A percentile compares a stretch with the other conserved stretches of the same genome.
These are phyloP conservation scores for Muscina levida DNA, from an alignment of 2,888 invertebrate species.

Conservation along the genomic window DNA sequence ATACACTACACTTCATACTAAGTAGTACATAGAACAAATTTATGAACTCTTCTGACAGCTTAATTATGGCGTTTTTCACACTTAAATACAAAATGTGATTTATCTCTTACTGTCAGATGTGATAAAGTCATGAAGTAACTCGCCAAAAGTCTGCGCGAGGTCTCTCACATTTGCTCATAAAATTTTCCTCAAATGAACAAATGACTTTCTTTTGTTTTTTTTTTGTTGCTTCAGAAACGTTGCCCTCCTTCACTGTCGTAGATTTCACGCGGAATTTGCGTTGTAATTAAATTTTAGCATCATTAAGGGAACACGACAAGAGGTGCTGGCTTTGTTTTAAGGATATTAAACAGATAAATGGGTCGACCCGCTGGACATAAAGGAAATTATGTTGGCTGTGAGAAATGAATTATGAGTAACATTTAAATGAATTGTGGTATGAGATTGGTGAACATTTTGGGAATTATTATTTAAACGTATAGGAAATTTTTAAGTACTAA, in stretches of 20 bases:
- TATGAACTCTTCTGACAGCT: slow-evolving; percentile 55
- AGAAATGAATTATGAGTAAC: not conserved
- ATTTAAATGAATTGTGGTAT: not conserved
- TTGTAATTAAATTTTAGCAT: slow-evolving; percentile 17
- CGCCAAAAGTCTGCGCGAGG: not conserved
- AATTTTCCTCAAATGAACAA: slow-evolving; percentile 28
- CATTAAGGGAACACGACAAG: not conserved
- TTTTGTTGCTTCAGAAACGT: too few species aligned
- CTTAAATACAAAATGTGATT: slow-evolving; percentile 44
- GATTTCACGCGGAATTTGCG: slow-evolving; percentile 11
- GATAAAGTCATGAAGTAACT: slow-evolving; percentile 46
- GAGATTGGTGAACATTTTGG: too few species aligned
- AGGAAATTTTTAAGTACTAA: too few species aligned
- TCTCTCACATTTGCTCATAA: not conserved
- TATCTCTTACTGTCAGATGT: slow-evolving; percentile 42
- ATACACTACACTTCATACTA: too few species aligned
- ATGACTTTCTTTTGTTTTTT: not conserved
- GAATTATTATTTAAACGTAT: too few species aligned
- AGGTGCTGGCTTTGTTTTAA: not conserved
- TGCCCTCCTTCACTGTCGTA: not conserved
- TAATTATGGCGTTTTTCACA: slow-evolving; percentile 44
- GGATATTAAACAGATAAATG: not conserved
- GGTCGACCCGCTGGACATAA: not conserved
- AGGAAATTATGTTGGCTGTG: not conserved
- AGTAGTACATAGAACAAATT: slow-evolving; percentile 12